Percentiles rank a stretch among this genome's conserved stretches.
Evolutionary conservation across 2,888 invertebrate genomes (phyloP).

Genomic region (Parochlus steinenii): DNA sequence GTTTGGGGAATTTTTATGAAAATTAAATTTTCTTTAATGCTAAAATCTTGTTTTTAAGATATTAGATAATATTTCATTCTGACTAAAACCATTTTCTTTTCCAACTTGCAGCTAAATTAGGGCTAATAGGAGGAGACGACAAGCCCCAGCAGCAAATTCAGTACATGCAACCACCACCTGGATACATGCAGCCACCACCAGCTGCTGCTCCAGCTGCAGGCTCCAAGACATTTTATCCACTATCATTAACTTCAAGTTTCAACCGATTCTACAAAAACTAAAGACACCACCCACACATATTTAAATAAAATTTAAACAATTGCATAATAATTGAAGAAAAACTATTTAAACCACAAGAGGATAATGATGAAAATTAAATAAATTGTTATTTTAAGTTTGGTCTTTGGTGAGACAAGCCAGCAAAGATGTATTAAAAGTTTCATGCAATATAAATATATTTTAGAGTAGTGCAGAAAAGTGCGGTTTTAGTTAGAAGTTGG

Average conservation of each 20-base stretch:
- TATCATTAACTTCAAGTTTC: constrained; percentile 11
- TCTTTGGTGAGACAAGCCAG: no score
- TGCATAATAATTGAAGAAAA: no score
- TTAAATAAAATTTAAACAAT: no score
- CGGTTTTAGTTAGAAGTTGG: no score
- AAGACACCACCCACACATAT: no score
- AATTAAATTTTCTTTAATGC: constrained; percentile 2
- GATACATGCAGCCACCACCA: constrained; percentile 27
- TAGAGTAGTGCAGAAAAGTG: no score
- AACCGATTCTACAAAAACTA: constrained; percentile 13
- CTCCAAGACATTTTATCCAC: constrained; percentile 26
- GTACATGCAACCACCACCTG: constrained; percentile 17
- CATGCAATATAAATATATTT: no score
- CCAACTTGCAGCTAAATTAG: constrained; percentile 15
- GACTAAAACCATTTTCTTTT: background rate
- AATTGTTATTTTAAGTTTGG: no score
- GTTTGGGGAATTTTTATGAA: constrained; percentile 8
- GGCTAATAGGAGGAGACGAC: constrained; percentile 16
- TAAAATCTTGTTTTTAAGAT: constrained; percentile 2
- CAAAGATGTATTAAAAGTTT: no score
- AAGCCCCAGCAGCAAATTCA: constrained; percentile 6
- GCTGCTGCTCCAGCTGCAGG: constrained; percentile 37
- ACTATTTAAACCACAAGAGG: no score
- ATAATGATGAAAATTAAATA: no score
- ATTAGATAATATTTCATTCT: constrained; percentile 5